Conservation (phyloP, 2,888 invertebrate species). For the Chalcis sispes region DNA sequence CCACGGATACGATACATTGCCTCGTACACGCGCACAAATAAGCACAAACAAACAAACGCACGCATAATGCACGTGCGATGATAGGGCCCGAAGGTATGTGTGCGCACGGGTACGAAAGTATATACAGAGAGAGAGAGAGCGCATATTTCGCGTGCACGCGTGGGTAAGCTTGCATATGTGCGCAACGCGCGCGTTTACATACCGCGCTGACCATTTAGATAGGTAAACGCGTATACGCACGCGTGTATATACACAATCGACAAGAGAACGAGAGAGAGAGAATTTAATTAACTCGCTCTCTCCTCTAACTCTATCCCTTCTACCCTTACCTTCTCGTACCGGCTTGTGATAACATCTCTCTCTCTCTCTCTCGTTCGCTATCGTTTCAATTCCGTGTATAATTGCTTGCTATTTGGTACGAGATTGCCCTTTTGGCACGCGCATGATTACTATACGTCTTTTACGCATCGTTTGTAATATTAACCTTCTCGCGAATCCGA, state of each 20-base stretch:
- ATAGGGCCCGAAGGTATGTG: too few species aligned
- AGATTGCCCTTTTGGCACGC: too few species aligned
- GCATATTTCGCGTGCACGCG: too few species aligned
- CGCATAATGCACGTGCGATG: too few species aligned
- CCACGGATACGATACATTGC: too few species aligned
- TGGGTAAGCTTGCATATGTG: not conserved
- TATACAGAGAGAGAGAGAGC: too few species aligned
- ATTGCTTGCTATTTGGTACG: too few species aligned
- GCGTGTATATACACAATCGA: not conserved
- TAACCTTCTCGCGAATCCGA: too few species aligned
- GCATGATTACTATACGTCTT: too few species aligned
- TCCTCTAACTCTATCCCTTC: conserved; percentile 42
- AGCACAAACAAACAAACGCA: too few species aligned
- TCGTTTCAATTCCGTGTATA: not conserved
- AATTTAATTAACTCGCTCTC: conserved; percentile 73
- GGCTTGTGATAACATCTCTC: conserved; percentile 11
- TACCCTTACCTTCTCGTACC: not conserved
- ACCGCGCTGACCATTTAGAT: conserved; percentile 36
- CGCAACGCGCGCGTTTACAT: conserved; percentile 25
- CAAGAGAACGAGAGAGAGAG: conserved; percentile 49
- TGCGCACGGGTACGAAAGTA: not conserved
- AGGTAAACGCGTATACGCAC: conserved; percentile 13
- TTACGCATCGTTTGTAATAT: too few species aligned
- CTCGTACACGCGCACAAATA: not conserved
- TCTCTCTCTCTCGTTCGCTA: not conserved